Evolutionary conservation across 2,113 vertebrate species (phyloP).

Genomic region (Rhea americana): DNA sequence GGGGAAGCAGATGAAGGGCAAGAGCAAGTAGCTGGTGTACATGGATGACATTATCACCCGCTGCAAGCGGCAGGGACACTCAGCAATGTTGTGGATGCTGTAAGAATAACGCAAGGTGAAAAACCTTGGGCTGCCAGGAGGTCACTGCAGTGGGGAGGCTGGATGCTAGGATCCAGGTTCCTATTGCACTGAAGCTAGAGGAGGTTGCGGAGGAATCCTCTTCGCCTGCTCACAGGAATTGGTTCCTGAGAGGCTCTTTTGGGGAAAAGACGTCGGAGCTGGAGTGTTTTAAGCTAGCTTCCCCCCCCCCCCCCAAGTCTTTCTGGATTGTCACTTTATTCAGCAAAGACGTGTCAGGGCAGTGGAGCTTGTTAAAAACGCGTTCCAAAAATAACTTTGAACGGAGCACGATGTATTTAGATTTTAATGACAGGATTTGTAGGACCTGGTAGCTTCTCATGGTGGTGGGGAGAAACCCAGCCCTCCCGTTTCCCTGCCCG

Average conservation of each 20-base stretch:
- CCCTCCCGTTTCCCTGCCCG: accelerated
- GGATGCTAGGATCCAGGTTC: background rate
- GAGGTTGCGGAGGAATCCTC: background rate
- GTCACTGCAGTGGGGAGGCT: background rate
- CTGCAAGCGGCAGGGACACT: background rate
- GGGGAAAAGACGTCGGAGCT: background rate
- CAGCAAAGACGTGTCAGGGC: background rate
- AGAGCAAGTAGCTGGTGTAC: background rate
- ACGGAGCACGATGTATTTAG: background rate
- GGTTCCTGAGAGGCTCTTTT: background rate
- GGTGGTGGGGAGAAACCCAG: background rate
- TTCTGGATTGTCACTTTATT: background rate
- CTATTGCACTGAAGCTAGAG: too few relatives aligned
- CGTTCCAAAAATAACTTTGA: background rate
- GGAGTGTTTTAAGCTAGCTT: background rate
- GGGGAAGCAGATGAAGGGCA: background rate
- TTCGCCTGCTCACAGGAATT: background rate
- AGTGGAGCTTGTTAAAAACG: background rate
- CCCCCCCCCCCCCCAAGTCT: background rate
- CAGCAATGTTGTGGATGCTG: background rate
- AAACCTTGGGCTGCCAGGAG: background rate
- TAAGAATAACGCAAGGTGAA: background rate
- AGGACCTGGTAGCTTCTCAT: background rate
- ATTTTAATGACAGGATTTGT: background rate
- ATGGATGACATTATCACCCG: background rate